phyloP scores from a whole-genome alignment of 1,140 invertebrate species.

The Drosophila bocki region DNA sequence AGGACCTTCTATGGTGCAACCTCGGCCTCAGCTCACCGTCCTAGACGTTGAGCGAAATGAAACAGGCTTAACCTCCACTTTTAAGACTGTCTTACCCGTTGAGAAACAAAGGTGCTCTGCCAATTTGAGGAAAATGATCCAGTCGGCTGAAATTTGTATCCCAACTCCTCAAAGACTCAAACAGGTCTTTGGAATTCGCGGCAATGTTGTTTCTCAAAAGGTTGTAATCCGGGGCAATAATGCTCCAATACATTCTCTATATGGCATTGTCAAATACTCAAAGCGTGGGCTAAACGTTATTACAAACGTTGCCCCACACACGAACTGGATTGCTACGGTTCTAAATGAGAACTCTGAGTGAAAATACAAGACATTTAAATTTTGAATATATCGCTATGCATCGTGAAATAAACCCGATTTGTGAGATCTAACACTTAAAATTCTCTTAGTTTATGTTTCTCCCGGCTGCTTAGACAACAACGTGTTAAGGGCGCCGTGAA shows the following conservation, averaged over 20 bases:
- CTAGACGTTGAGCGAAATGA: background rate
- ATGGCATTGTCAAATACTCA: background rate
- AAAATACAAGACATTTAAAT: too few species aligned
- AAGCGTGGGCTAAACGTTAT: background rate
- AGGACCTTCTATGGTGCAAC: too few species aligned
- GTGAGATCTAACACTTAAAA: background rate
- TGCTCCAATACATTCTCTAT: background rate
- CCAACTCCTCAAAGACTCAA: background rate
- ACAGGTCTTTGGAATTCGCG: background rate
- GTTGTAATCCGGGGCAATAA: background rate
- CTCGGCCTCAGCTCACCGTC: background rate
- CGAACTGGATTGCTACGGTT: background rate
- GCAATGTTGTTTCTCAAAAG: background rate
- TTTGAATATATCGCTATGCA: background rate
- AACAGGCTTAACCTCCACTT: rapidly evolving
- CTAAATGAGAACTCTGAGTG: background rate
- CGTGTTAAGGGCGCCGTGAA: conserved; percentile 13
- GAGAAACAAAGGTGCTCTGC: background rate
- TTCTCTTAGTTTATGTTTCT: background rate
- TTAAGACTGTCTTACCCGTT: rapidly evolving
- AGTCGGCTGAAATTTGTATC: background rate
- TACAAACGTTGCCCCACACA: background rate
- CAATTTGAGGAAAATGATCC: background rate
- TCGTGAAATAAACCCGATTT: background rate
- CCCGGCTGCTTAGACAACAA: too few species aligned